Evolutionary conservation across 2,113 vertebrate genomes (phyloP), one percentile per base, ranked within the genome.

Genomic region (Erpornis zantholeuca): DNA sequence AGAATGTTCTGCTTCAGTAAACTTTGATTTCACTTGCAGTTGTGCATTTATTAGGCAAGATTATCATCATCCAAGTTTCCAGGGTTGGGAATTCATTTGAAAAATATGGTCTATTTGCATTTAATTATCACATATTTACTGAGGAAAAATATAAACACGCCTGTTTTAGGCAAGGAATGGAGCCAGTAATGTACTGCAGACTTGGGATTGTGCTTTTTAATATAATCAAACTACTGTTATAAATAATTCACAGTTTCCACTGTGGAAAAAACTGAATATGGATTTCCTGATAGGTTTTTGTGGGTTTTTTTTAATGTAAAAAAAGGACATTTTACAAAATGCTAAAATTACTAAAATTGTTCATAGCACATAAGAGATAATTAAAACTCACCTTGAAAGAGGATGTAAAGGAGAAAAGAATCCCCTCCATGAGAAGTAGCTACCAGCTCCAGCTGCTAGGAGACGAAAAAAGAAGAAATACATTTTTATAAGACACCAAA

Each of bases 21-120:
- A 89, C 66, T 82, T 77, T 82, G 72, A 86, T 96, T 88, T 77
- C 89, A 91, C 93, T 95, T 96, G 90, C 94, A 92, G 94, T 90
- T 92, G 71, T 82, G 95, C 97, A 95, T 97, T 97, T 97, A 97
- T 97, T 97, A 96, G 93, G 94, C 92, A 96, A 96, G 90, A 94
- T 97, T 96, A 97, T 96, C 93, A 93, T 96, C 95, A 94, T 94
- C 96, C 88, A 97, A 96, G 91, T 94, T 97, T 97, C 87, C 80
- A 96, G 88, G 91, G 91, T 92, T 96, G 92, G 87, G 92, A 97
- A 95, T 95, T 96, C 69, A 11, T 95, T 83, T 95, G 96, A 94
- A 86, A 94, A 97, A 94, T 87, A 97, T 95, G 91, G 88, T 95
- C 91, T 96, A 94, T 97, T 97, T 94, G 94, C 92, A 95, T 95